Percentiles rank a stretch among this genome's conserved stretches.
Conservation (phyloP, 1,140 invertebrate genomes). For the Drosophila nebulosa region DNA sequence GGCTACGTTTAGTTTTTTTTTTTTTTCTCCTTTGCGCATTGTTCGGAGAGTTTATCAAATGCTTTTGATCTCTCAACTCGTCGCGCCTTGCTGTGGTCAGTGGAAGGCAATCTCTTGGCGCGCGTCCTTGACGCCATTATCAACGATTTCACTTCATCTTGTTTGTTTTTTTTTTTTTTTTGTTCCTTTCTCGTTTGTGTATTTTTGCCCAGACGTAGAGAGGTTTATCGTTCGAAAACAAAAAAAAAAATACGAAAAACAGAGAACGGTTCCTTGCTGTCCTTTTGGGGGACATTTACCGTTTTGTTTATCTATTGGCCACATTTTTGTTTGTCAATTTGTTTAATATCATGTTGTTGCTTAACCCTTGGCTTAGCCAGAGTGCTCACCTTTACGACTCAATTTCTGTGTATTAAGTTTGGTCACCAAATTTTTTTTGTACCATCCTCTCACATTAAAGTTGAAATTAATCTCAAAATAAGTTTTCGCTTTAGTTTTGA, state of each 20-base stretch:
- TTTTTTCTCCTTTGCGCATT: background rate
- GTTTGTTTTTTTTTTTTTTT: background rate
- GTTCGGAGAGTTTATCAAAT: constrained; percentile 15
- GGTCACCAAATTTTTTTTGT: too few relatives aligned
- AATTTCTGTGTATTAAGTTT: background rate
- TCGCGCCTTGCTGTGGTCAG: background rate
- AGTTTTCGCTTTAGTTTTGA: too few relatives aligned
- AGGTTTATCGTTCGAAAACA: background rate
- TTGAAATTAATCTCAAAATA: too few relatives aligned
- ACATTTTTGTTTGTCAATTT: background rate
- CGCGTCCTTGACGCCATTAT: constrained; percentile 9
- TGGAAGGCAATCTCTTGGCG: background rate
- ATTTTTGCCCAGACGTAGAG: background rate
- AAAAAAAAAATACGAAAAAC: background rate
- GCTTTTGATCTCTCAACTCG: constrained; percentile 15
- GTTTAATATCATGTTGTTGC: background rate
- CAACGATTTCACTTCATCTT: constrained; percentile 1
- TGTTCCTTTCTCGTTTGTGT: background rate
- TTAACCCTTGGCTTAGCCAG: background rate
- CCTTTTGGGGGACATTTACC: background rate
- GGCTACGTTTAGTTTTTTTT: background rate
- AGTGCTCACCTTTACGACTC: background rate
- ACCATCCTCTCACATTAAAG: too few relatives aligned
- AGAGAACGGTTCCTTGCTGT: background rate
- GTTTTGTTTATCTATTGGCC: background rate